Conservation (phyloP, 1,140 invertebrate species). For the Lethocerus indicus region DNA sequence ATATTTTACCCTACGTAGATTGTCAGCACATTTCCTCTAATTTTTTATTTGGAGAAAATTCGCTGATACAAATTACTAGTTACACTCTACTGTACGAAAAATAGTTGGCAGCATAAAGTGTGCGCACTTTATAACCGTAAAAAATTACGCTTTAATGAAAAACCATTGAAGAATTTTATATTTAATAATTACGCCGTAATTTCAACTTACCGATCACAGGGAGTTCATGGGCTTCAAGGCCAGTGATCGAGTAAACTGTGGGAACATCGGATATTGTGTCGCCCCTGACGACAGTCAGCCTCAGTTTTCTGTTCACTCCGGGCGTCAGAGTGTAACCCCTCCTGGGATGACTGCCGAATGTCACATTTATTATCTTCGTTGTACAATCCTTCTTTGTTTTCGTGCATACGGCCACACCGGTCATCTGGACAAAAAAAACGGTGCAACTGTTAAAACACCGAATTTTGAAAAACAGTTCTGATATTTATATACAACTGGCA, state of each 20-base stretch:
- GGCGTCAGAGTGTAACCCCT: slow-evolving; percentile 38
- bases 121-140: neutral
- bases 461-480: neutral
- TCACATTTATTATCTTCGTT: slow-evolving; percentile 34
- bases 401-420: slow-evolving; percentile 33
- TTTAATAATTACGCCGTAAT: neutral
- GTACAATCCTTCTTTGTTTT: slow-evolving; percentile 29
- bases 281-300: slow-evolving; percentile 39
- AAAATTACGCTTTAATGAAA: neutral
- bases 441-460: neutral
- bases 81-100: too few species aligned
- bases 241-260: slow-evolving; percentile 45
- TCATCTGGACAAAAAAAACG: slow-evolving; percentile 22
- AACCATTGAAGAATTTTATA: too few species aligned
- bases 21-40: too few species aligned
- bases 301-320: slow-evolving; percentile 37
- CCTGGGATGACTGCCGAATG: slow-evolving; percentile 35
- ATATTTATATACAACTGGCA: neutral
- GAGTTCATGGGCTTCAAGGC: slow-evolving; percentile 48
- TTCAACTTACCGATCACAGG: slow-evolving; percentile 45
- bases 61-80: too few species aligned
- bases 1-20: too few species aligned
- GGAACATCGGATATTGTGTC: slow-evolving; percentile 41
- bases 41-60: too few species aligned
- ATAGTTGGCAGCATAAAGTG: too few species aligned